Evolutionary conservation across 2,888 invertebrate genomes (phyloP).

Genomic region (Amiota communis): DNA sequence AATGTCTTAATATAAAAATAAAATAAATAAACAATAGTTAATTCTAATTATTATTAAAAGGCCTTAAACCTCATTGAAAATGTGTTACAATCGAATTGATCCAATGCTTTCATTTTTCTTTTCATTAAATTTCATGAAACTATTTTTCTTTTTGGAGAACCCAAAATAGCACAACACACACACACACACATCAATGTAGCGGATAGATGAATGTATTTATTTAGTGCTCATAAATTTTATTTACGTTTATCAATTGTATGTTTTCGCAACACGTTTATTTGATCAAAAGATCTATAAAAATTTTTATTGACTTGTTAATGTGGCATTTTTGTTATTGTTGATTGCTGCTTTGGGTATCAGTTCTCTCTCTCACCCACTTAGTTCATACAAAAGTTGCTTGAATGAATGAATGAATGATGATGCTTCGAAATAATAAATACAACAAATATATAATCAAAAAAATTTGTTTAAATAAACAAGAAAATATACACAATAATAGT

Average conservation of each 20-base stretch:
- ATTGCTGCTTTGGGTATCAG: not conserved
- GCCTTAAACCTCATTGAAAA: no score
- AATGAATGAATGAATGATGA: not conserved
- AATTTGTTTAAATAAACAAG: slow-evolving; percentile 10
- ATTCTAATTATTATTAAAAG: no score
- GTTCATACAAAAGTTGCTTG: no score
- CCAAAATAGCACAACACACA: no score
- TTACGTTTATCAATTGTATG: not conserved
- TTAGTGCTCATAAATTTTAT: slow-evolving; percentile 15
- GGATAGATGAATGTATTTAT: not conserved
- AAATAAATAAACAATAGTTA: no score
- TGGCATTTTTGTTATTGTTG: not conserved
- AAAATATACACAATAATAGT: no score
- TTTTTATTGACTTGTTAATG: slow-evolving; percentile 6
- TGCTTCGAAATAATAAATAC: not conserved
- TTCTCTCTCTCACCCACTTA: not conserved
- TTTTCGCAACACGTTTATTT: not conserved
- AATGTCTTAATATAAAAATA: no score
- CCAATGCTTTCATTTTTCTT: no score
- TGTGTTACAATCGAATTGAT: no score
- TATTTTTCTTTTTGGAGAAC: no score
- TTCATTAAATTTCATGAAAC: no score
- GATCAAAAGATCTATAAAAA: not conserved
- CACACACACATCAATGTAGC: no score
- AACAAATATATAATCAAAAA: not conserved